These are phyloP conservation scores for Nesidiocoris tenuis DNA, from an alignment of 2,888 invertebrate species.

Conservation along the genomic window DNA sequence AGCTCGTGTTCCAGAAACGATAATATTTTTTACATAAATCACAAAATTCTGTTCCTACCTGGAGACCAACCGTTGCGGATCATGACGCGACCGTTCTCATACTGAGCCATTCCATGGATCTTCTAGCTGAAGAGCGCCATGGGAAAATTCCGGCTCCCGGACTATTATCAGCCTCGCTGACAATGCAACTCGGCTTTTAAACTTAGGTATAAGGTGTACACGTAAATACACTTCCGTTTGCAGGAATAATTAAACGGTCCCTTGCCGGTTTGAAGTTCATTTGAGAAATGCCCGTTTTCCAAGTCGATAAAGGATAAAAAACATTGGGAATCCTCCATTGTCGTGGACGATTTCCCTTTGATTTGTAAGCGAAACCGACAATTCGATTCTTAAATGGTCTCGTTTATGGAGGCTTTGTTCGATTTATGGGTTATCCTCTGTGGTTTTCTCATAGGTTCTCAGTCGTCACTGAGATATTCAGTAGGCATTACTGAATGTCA, in stretches of 20 bases:
- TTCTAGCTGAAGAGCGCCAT: neutral
- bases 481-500: too few relatives aligned
- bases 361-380: neutral
- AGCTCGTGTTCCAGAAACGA: too few relatives aligned
- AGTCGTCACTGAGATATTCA: too few relatives aligned
- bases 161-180: neutral
- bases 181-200: neutral
- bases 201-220: neutral
- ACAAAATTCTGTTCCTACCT: too few relatives aligned
- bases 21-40: too few relatives aligned
- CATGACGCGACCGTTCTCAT: slow-evolving; percentile 4
- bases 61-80: slow-evolving; percentile 26
- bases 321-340: too few relatives aligned
- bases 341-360: too few relatives aligned
- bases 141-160: slow-evolving; percentile 7
- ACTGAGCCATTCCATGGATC: neutral
- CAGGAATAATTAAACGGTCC: slow-evolving; percentile 18
- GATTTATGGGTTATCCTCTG: too few relatives aligned
- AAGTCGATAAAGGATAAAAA: too few relatives aligned
- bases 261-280: neutral
- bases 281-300: neutral
- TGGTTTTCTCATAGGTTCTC: too few relatives aligned
- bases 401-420: too few relatives aligned
- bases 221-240: neutral
- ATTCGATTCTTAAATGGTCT: too few relatives aligned